Base-by-base conservation (phyloP, 1,140 invertebrate species). In the Ericerus pela region DNA sequence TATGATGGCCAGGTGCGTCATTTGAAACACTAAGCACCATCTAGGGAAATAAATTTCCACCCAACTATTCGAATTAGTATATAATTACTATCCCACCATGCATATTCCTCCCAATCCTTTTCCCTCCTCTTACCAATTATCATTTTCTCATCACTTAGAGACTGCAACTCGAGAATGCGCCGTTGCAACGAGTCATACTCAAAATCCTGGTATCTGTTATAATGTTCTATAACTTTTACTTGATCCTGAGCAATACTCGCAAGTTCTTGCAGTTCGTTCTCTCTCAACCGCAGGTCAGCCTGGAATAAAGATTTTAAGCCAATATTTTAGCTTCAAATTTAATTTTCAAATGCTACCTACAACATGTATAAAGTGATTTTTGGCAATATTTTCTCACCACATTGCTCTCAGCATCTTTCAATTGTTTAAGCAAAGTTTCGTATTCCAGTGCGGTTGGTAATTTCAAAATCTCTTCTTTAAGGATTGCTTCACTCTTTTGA, bases 121-220 rank as follows among this genome's bases (percentile, higher is more conserved):
- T n/a, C n/a, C n/a, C n/a, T n/a, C n/a, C n/a, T 37, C 66, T 73
- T 72, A 43, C 77, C 77, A 51, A 81, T 77, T 11, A 76, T 73
- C 28, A 76, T 73, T 64, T 79, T 80, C 51, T 77, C 76, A 58
- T 81, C 78, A 55, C 75, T 75, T n/a, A 65, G 61, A 4, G 77
- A 73, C 64, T 79, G 76, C 26, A 81, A 64, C 67, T 82, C 80
- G 2, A 82, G 61, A 54, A 83, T 72, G 66, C 79, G 76, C 66
- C 81, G 77, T 58, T 76, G 73, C 29, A 82, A 65, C 64, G 73
- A 72, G 63, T 80, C 60, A n/a, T 63, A 62, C 26, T 64, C 54
- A 31, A 54, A 53, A 27, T 62, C 60, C 36, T 61, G 54, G 33
- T 38, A 55, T 47, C 54, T 54, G 16, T 58, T 56, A 30, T 59